Conservation (phyloP, 2,113 vertebrate genomes). For the Motacilla alba region DNA sequence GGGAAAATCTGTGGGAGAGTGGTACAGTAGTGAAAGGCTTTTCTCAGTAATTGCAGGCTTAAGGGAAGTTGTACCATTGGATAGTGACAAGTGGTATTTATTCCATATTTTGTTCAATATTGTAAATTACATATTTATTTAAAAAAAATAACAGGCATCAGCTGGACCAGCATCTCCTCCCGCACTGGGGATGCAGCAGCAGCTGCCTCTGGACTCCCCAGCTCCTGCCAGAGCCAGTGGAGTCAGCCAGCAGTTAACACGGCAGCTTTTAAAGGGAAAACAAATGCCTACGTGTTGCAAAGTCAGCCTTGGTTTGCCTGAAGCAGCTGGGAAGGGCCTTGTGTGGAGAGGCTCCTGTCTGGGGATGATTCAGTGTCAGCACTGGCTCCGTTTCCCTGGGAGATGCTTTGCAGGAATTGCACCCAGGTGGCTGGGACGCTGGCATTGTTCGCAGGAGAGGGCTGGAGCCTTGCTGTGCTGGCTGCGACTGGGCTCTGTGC, state of each 20-base stretch:
- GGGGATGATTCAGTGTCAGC: not conserved
- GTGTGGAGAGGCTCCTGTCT: not conserved
- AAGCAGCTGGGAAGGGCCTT: not conserved
- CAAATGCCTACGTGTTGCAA: fast-evolving
- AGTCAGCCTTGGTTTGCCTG: not conserved
- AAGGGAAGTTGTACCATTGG: not conserved
- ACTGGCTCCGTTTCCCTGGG: not conserved
- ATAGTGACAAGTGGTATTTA: slow-evolving; percentile 49
- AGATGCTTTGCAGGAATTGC: not conserved
- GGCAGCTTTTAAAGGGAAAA: not conserved
- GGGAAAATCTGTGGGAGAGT: not conserved
- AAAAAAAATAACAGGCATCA: not conserved
- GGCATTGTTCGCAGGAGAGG: fast-evolving
- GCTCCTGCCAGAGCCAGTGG: fast-evolving
- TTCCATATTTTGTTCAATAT: slow-evolving; percentile 34
- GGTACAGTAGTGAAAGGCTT: not conserved
- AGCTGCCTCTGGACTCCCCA: not conserved
- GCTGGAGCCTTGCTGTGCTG: not conserved
- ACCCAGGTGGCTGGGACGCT: not conserved
- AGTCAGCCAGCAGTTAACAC: not conserved
- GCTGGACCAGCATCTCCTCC: not conserved
- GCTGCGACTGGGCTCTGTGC: too few relatives aligned
- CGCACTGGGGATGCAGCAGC: fast-evolving
- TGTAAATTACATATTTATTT: slow-evolving; percentile 5
- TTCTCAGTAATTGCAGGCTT: slow-evolving; percentile 42